Conservation (phyloP, 2,113 vertebrate genomes). For the Archilochus colubris region DNA sequence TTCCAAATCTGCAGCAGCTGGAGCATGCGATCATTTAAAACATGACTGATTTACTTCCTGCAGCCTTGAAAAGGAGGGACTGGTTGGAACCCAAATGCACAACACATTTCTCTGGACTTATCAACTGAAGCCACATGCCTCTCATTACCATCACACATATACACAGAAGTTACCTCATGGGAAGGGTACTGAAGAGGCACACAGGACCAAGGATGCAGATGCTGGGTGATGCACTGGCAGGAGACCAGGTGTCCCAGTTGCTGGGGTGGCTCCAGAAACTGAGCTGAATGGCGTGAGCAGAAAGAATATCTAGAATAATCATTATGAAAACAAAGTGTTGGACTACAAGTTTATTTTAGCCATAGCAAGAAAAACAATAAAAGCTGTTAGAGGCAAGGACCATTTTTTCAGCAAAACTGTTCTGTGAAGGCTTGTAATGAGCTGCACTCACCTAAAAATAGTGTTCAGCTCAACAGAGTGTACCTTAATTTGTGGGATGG, state of each 20-base stretch:
- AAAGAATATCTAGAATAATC: conserved; percentile 8
- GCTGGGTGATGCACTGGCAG: not conserved
- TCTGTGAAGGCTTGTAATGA: conserved; percentile 11
- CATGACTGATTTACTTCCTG: conserved; percentile 65
- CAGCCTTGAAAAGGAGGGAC: conserved; percentile 51
- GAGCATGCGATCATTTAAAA: conserved; percentile 63
- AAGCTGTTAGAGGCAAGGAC: conserved; percentile 19
- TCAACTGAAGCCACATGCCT: conserved; percentile 2
- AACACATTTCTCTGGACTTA: conserved; percentile 48
- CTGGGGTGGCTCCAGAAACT: conserved; percentile 1
- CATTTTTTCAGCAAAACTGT: not conserved
- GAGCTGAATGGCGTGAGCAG: not conserved
- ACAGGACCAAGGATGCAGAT: not conserved
- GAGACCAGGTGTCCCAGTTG: conserved; percentile 4
- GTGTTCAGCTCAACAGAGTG: not conserved
- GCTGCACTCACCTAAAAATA: conserved; percentile 47
- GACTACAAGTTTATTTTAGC: conserved; percentile 28
- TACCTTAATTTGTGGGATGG: conserved; percentile 20
- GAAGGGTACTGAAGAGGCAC: not conserved
- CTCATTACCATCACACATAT: conserved; percentile 4
- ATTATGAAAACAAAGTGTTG: not conserved
- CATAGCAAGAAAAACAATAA: not conserved
- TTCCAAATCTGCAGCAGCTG: conserved; percentile 67
- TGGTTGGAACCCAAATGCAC: conserved; percentile 1
- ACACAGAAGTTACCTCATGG: not conserved